A percentile compares a stretch with the other conserved stretches of the same genome.
These are phyloP conservation scores for Odontocolon sp. DNA, from an alignment of 2,888 invertebrate genomes.

Conservation along the genomic window DNA sequence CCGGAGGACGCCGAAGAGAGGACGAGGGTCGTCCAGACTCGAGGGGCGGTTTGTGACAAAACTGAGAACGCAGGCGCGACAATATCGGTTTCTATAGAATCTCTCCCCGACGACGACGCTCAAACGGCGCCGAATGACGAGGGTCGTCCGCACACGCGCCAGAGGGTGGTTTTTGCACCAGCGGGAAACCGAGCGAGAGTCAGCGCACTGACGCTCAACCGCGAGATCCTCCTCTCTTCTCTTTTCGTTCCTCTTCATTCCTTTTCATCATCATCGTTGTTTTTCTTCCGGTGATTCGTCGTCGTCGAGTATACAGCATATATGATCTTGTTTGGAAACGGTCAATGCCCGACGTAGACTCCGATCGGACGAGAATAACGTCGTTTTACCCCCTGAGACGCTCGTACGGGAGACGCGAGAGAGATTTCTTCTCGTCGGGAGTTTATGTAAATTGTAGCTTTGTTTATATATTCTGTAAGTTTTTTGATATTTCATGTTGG, in stretches of 20 bases:
- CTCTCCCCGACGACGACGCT: slow-evolving; percentile 55
- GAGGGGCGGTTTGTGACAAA: slow-evolving; percentile 29
- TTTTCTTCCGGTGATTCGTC: neutral
- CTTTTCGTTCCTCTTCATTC: slow-evolving; percentile 52
- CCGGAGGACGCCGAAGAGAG: slow-evolving; percentile 3
- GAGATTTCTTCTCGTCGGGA: no score
- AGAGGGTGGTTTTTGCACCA: slow-evolving; percentile 33
- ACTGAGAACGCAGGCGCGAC: slow-evolving; percentile 71
- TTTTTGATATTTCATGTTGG: no score
- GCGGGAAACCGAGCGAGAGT: no score
- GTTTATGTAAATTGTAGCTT: no score
- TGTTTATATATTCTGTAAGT: no score
- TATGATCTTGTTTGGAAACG: slow-evolving; percentile 19
- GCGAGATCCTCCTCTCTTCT: slow-evolving; percentile 11
- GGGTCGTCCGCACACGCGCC: slow-evolving; percentile 23
- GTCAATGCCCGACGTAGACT: slow-evolving; percentile 13
- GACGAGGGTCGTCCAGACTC: slow-evolving; percentile 57
- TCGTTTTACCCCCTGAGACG: no score
- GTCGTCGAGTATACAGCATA: slow-evolving; percentile 17
- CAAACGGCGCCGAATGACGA: neutral
- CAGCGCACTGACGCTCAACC: slow-evolving; percentile 66
- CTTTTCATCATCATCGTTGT: slow-evolving; percentile 37
- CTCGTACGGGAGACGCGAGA: no score
- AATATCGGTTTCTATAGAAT: slow-evolving; percentile 73
- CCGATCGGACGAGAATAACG: slow-evolving; percentile 46